These are phyloP conservation scores for Bombyx mori DNA, from an alignment of 1,140 invertebrate genomes.

Conservation along the genomic window ASM3026992v2 NC_085128.1:10639501-10640000, in stretches of 20 bases:
- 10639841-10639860: too few relatives aligned
- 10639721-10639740: slow-evolving; percentile 84
- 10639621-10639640: slow-evolving; percentile 41
- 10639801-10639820: slow-evolving; percentile 70
- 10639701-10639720: slow-evolving; percentile 77
- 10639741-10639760: slow-evolving; percentile 79
- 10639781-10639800: slow-evolving; percentile 76
- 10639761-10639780: slow-evolving; percentile 88
- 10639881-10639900: too few relatives aligned
- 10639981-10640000: too few relatives aligned
- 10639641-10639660: slow-evolving; percentile 62
- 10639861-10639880: too few relatives aligned
- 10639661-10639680: slow-evolving; percentile 72
- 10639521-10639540: slow-evolving; percentile 37
- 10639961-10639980: too few relatives aligned
- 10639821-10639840: slow-evolving; percentile 1
- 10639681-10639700: slow-evolving; percentile 48
- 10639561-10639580: slow-evolving; percentile 36
- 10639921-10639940: too few relatives aligned
- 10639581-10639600: slow-evolving; percentile 72
- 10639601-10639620: slow-evolving; percentile 51
- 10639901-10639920: too few relatives aligned
- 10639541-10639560: slow-evolving; percentile 35
- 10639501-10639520: too few relatives aligned
- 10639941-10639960: too few relatives aligned